These are phyloP conservation scores for Taurulus bubalis DNA, from an alignment of 2,113 vertebrate species.

Conservation along the genomic window DNA sequence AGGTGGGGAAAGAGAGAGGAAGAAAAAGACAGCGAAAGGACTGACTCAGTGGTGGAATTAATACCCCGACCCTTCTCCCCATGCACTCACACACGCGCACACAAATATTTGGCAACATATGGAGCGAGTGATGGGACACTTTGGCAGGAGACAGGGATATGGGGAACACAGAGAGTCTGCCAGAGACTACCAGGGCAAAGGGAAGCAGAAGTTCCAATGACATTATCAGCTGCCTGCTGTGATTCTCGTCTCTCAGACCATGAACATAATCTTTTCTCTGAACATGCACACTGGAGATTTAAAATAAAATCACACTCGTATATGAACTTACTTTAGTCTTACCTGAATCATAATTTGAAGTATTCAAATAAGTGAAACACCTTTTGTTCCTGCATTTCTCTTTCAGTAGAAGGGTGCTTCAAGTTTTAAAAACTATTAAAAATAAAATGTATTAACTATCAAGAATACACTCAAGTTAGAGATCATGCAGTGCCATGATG, in stretches of 20 bases:
- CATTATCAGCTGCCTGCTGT: slow-evolving; percentile 59
- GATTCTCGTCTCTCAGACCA: slow-evolving; percentile 37
- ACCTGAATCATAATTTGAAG: neutral
- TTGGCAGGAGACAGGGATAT: slow-evolving; percentile 48
- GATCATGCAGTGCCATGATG: slow-evolving; percentile 29
- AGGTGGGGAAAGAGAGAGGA: slow-evolving; percentile 47
- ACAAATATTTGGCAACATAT: slow-evolving; percentile 74
- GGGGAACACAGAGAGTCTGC: slow-evolving; percentile 27
- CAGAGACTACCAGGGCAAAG: slow-evolving; percentile 52
- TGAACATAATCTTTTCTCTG: slow-evolving; percentile 16
- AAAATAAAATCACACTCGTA: neutral
- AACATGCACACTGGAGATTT: slow-evolving; percentile 8
- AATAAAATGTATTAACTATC: slow-evolving; percentile 18
- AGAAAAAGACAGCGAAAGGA: slow-evolving; percentile 55
- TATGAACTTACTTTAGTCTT: neutral
- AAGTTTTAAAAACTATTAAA: neutral
- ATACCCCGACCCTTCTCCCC: slow-evolving; percentile 42
- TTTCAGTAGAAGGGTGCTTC: neutral
- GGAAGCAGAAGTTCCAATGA: slow-evolving; percentile 50
- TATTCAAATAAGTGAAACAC: neutral
- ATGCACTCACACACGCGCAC: slow-evolving; percentile 26
- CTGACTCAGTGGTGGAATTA: slow-evolving; percentile 68
- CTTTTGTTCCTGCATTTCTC: neutral
- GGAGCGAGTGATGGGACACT: slow-evolving; percentile 67
- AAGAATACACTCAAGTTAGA: slow-evolving; percentile 13